Percentiles rank a stretch among this genome's conserved stretches.
phyloP scores from a whole-genome alignment of 2,113 vertebrate species.

The Damaliscus lunatus region DNA sequence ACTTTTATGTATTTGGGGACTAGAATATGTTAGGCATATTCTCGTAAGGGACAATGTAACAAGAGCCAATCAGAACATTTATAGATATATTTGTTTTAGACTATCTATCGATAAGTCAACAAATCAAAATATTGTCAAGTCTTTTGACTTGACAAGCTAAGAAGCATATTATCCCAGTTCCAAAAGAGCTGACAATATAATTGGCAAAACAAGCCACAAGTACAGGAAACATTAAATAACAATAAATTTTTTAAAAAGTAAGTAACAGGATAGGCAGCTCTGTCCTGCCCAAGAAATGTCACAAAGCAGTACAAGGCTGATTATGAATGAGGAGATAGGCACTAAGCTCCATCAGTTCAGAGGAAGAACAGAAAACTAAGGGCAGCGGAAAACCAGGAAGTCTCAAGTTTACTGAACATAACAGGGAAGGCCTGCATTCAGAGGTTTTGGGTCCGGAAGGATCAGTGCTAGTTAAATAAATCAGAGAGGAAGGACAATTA shows the following conservation, averaged over 20 bases:
- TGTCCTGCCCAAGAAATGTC: neutral
- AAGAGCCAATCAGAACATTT: neutral
- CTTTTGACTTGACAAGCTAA: neutral
- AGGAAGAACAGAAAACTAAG: neutral
- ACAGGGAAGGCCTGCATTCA: neutral
- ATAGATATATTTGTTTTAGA: neutral
- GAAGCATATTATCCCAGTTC: neutral
- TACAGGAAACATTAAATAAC: conserved; percentile 18
- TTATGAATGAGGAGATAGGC: neutral
- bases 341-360: neutral
- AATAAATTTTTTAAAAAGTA: neutral
- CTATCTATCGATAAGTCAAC: neutral
- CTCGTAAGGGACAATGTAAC: neutral
- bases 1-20: neutral
- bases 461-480: neutral
- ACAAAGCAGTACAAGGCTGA: neutral
- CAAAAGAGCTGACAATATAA: neutral
- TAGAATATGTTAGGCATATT: neutral
- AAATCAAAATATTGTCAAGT: conserved; percentile 16
- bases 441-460: neutral
- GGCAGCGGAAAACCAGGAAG: neutral
- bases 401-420: neutral
- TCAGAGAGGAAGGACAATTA: neutral
- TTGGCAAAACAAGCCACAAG: neutral
- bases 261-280: neutral